phyloP scores from a whole-genome alignment of 2,113 vertebrate genomes.

The Electrona antarctica region DNA sequence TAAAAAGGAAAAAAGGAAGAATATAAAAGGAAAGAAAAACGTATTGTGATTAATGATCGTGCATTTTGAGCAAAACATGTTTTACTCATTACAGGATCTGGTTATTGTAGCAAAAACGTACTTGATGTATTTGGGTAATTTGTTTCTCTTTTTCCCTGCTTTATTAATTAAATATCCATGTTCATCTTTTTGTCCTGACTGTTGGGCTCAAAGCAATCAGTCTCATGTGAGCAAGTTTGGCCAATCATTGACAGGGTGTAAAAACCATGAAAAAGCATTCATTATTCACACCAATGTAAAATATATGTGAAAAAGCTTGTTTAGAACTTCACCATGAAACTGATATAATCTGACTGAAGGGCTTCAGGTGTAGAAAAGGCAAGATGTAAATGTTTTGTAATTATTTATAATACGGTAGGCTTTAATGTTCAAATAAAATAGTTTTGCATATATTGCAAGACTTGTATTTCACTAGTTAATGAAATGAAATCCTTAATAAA shows the following conservation, averaged over 20 bases:
- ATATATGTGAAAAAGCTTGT: too few relatives aligned
- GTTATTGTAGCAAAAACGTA: not conserved
- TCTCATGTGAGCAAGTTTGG: conserved; percentile 14
- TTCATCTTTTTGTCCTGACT: not conserved
- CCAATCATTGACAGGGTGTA: conserved; percentile 15
- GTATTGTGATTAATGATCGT: not conserved
- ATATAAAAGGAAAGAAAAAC: too few relatives aligned
- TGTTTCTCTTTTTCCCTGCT: not conserved
- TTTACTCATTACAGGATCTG: not conserved
- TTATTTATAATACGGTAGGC: too few relatives aligned
- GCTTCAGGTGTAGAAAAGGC: too few relatives aligned
- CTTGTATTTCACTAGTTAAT: too few relatives aligned
- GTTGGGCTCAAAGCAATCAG: conserved; percentile 1
- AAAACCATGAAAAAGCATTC: not conserved
- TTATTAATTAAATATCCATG: conserved; percentile 7
- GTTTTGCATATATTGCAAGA: too few relatives aligned
- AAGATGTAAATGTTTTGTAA: too few relatives aligned
- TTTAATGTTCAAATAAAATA: too few relatives aligned
- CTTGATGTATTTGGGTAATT: not conserved
- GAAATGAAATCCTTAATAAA: too few relatives aligned
- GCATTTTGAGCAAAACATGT: conserved; percentile 4
- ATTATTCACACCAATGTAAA: not conserved
- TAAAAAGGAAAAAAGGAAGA: conserved; percentile 7
- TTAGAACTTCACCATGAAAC: too few relatives aligned
- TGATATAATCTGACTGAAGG: too few relatives aligned